Evolutionary conservation across 92 coral and sea anemone genomes (phyloP), one percentile per base, ranked within the genome.

Genomic region (Scolanthus callimorphus): DNA sequence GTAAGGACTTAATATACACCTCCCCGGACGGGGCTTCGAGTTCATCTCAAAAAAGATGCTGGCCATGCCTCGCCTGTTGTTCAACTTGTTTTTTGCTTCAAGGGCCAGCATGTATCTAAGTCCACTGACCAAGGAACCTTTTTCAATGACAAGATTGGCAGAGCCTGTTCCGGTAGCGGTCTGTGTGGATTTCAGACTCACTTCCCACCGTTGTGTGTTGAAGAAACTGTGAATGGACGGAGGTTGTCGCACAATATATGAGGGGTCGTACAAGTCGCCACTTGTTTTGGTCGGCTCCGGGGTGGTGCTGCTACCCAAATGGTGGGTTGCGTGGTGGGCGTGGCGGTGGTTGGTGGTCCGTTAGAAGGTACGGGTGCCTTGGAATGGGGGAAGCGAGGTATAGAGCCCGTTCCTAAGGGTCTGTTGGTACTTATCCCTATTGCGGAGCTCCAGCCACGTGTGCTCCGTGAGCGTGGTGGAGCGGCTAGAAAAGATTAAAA

Each of bases 1-100:
- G 20, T 2, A 17, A 41, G 92, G 92, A 2, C 22, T 46, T 20
- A 80, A 49, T 25, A 15, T n/a, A 47, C 83, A 85, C 0, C 54
- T 3, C 3, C 77, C 88, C 17, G 63, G 50, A 1, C 29, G 45
- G 1, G 79, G 87, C 53, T 48, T 52, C 20, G 29, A 25, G 34
- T 72, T 80, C 17, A 78, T 77, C 20, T 31, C 53, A 54, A 85
- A 74, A 60, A 57, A 63, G 50, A 75, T 52, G 59, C 55, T 62
- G 1, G 76, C 84, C 69, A 39, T 57, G 13, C 92, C 92, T 49
- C 39, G 2, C 10, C 30, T 55, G n/a, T 25, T 28, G 1, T 51
- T 28, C 23, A 24, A 17, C 11, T 37, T 39, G 45, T 67, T 75
- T 17, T 29, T 0, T 20, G 34, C 77, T 1, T 19, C 53, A 27